Evolutionary conservation across 2,888 invertebrate species (phyloP).

Genomic region (Sinodicranocentrus sp.): DNA sequence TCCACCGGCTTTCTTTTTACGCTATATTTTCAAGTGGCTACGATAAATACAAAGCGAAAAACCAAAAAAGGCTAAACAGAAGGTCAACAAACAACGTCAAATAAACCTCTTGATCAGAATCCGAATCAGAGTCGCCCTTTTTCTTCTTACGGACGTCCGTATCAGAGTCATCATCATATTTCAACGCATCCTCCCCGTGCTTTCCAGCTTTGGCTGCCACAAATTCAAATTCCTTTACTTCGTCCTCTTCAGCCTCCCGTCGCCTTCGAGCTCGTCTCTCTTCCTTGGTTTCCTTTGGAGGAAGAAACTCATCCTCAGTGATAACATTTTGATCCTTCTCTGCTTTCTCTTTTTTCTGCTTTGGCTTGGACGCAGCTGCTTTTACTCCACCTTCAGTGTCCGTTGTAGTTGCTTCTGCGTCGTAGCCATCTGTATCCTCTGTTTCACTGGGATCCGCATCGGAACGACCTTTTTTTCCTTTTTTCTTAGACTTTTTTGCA

Average conservation of each 20-base stretch:
- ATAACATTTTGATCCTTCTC: neutral
- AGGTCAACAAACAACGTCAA: neutral
- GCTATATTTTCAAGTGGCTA: neutral
- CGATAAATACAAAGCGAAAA: too few relatives aligned
- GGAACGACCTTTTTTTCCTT: conserved; percentile 28
- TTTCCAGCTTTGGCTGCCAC: neutral
- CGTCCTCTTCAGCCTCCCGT: conserved; percentile 27
- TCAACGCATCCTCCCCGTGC: neutral
- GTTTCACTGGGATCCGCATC: neutral
- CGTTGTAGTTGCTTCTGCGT: conserved; percentile 22
- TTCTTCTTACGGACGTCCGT: neutral
- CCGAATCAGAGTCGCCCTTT: neutral
- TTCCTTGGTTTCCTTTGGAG: conserved; percentile 64
- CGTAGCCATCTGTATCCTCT: neutral
- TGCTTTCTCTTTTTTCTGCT: conserved; percentile 17
- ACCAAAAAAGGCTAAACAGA: neutral
- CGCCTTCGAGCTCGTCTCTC: conserved; percentile 55
- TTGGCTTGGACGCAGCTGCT: neutral
- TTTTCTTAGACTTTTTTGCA: conserved; percentile 20
- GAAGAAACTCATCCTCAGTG: neutral
- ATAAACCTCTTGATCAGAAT: conserved; percentile 1
- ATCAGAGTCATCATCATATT: conserved; percentile 15
- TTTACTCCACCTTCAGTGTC: neutral
- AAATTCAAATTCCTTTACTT: conserved; percentile 28
- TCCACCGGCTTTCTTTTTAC: conserved; percentile 15